Evolutionary conservation across 1,140 invertebrate genomes (phyloP), one percentile per base, ranked within the genome.

Genomic region (Bombus confusus): DNA sequence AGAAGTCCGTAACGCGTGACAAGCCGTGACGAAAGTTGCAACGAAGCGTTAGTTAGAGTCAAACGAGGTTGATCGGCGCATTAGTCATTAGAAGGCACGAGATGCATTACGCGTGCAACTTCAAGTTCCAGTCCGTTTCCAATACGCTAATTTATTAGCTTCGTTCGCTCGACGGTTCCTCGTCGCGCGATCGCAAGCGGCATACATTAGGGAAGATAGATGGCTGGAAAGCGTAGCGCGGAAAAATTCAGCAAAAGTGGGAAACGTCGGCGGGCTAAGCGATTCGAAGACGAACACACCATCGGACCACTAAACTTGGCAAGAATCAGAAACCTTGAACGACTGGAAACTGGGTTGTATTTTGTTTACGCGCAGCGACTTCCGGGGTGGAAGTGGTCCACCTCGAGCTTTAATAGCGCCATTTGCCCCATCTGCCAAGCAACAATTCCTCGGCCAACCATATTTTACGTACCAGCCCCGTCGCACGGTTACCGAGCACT

Each of bases 301-400:
- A 10, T 9, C 34, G 18, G 8, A 41, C 41, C 9, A 13, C 68
- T 22, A 68, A 74, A 82, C 34, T 80, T 81, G 84, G 79, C 78
- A 74, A 73, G 79, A 75, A 68, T 74, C 37, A 34, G 78, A n/a
- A 79, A 75, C 76, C 83, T 85, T 83, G 81, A 83, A 77, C 37
- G 64, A 69, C 15, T 37, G 64, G 82, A 31, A 78, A 78, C 74
- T 80, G 83, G 83, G 59, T 85, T 72, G 52, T 80, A 73, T 72
- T 80, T 80, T 80, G 39, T 47, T 80, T 73, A 43, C 77, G 25
- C 37, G 25, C 22, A n/a, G 39, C 52, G 34, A 75, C 5, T 82
- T 74, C 78, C 74, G 47, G 68, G 68, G 43, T 13, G 72, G 10
- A 57, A 15, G n/a, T 1, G 43, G 6, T 34, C 9, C 2, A 12